Base-by-base conservation (phyloP, 2,888 invertebrate genomes). In the Scaptomyza flava region DNA sequence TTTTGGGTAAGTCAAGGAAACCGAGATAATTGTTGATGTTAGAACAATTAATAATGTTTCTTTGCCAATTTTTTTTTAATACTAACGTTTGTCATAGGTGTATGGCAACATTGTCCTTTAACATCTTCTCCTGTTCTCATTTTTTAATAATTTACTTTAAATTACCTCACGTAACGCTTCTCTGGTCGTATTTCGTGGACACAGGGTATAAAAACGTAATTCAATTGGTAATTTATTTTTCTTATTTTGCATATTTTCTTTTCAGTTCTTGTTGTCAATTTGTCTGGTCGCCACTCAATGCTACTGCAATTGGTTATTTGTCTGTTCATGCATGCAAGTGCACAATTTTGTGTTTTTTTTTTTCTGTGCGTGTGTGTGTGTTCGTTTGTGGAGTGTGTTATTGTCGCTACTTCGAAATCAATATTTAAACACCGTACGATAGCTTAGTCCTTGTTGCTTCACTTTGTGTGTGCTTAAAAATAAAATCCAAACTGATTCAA, bases 401-500 rank as follows among this genome's bases (percentile, higher is more conserved):
- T 77, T 74, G 72, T 72, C 72, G 41, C 52, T 41, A 68, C 68
- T 68, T 75, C 85, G 87, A 89, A 89, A 83, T 83, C 87, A 83
- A 89, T 89, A 83, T 87, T 89, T 89, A 83, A 87, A 81, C 79
- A 72, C 78, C 64, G 72, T 69, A 52, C 63, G 66, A 81, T 72
- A 87, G 79, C 66, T 86, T 73, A 87, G 84, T 87, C 79, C 79
- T 71, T 58, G 85, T 45, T 57, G 59, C 51, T 71, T 56, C 67
- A 69, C 66, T 68, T 72, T 64, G 61, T 59, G 65, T 63, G 42
- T 65, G 89, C 75, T 83, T 89, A 87, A 86, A 89, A 83, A 83
- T 83, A 88, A 87, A 89, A 84, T 70, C 76, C 76, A 71, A 83
- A 81, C 89, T 81, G 87, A 87, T 87, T 87, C 83, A 87, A 87